Evolutionary conservation across 2,888 invertebrate genomes (phyloP).

Genomic region (Theodoxus fluviatilis): DNA sequence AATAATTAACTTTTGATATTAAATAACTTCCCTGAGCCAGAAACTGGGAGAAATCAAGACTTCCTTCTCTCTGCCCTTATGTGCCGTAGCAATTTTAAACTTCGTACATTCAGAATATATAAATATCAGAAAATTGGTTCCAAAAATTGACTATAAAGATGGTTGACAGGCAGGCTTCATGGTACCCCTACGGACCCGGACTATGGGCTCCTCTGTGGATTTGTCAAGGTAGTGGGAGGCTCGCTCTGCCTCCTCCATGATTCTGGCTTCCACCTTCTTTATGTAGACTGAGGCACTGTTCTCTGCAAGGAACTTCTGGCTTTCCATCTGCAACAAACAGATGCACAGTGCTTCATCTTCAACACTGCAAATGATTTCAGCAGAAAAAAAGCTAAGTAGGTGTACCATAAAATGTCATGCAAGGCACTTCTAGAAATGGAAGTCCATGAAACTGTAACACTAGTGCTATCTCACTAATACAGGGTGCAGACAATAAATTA

Average conservation of each 20-base stretch:
- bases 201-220: conserved; percentile 93
- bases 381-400: background rate
- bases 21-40: no score
- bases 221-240: conserved; percentile 98
- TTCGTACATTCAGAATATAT: no score
- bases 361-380: background rate
- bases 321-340: conserved; percentile 72
- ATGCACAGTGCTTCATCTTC: background rate
- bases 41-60: no score
- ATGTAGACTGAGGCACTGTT: conserved; percentile 99
- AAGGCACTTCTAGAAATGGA: background rate
- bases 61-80: no score
- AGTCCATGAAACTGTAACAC: no score
- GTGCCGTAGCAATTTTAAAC: no score
- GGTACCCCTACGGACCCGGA: no score
- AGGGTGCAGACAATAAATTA: no score
- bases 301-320: conserved; percentile 96
- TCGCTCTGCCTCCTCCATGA: conserved; percentile 95
- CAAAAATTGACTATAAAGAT: background rate
- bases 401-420: background rate
- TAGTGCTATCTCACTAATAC: no score
- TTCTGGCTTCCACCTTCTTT: conserved; percentile 95
- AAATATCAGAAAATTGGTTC: no score
- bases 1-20: no score
- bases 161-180: background rate